phyloP scores from a whole-genome alignment of 2,797 vertebrate species.

The Spea hammondii region DNA sequence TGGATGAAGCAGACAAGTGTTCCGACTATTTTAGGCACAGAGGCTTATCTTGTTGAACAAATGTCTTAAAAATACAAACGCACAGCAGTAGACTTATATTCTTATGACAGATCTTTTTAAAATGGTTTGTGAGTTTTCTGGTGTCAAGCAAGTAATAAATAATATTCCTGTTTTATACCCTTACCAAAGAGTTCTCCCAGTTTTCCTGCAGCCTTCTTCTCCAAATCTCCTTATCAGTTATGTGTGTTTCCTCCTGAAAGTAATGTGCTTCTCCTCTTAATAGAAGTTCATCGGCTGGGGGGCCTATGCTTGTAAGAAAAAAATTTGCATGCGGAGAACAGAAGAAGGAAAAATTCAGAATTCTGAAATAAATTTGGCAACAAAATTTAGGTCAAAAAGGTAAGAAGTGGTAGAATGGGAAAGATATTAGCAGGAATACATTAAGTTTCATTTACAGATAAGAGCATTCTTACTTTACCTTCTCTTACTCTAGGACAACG shows the following conservation, averaged over 20 bases:
- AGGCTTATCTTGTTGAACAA: too few relatives aligned
- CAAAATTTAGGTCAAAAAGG: neutral
- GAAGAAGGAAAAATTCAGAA: neutral
- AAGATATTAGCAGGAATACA: slow-evolving; percentile 9
- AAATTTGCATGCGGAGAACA: neutral
- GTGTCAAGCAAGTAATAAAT: neutral
- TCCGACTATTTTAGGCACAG: too few relatives aligned
- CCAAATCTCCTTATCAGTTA: slow-evolving; percentile 74
- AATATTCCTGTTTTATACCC: slow-evolving; percentile 14
- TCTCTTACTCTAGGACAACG: slow-evolving; percentile 86
- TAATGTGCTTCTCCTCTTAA: slow-evolving; percentile 62
- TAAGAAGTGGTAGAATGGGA: neutral
- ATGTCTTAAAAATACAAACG: too few relatives aligned
- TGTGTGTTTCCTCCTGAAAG: slow-evolving; percentile 62
- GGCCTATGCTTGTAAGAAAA: slow-evolving; percentile 69
- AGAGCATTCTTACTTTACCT: slow-evolving; percentile 68
- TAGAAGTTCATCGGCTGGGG: slow-evolving; percentile 74
- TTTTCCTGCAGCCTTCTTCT: slow-evolving; percentile 85
- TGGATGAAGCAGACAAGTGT: too few relatives aligned
- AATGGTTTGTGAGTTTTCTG: neutral
- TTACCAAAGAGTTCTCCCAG: slow-evolving; percentile 91
- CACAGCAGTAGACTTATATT: too few relatives aligned
- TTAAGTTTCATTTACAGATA: slow-evolving; percentile 18
- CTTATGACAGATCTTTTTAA: too few relatives aligned
- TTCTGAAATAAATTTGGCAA: neutral